Conservation (phyloP, 2,888 invertebrate species). For the Trachelus stipa region DNA sequence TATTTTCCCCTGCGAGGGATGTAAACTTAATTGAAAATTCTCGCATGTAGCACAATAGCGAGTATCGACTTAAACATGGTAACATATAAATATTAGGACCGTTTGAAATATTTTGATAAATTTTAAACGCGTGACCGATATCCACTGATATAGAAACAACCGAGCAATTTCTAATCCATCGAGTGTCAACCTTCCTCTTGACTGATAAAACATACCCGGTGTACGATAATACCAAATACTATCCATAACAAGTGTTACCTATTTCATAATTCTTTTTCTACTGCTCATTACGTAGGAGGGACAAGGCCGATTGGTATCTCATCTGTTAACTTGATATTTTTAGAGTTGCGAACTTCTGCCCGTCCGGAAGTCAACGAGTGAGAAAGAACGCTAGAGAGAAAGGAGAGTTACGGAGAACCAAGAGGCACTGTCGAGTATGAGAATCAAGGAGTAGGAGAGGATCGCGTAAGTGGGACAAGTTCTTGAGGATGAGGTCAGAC, state of each 20-base stretch:
- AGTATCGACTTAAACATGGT: not conserved
- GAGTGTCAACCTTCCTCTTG: not conserved
- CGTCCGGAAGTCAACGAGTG: conserved; percentile 10
- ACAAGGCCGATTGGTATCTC: conserved; percentile 17
- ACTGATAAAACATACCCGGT: not conserved
- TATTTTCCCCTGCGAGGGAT: not conserved
- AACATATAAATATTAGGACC: not conserved
- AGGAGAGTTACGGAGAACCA: not conserved
- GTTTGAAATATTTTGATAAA: not conserved
- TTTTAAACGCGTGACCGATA: not conserved
- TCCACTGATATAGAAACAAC: not conserved
- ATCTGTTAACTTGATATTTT: conserved; percentile 40
- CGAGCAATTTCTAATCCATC: not conserved
- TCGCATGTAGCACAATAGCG: not conserved
- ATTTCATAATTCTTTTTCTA: not conserved
- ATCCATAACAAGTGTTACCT: not conserved
- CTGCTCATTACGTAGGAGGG: not conserved
- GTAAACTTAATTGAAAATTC: not conserved
- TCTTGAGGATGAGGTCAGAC: conserved; percentile 54
- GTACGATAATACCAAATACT: not conserved
- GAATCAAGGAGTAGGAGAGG: conserved; percentile 17
- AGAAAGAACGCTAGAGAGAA: conserved; percentile 15
- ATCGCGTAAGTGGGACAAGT: conserved; percentile 53
- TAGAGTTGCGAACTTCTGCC: conserved; percentile 33
- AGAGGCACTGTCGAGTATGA: not conserved